These are phyloP conservation scores for Hydrolagus affinis DNA, from an alignment of 2,113 vertebrate species.

Conservation along the genomic window DNA sequence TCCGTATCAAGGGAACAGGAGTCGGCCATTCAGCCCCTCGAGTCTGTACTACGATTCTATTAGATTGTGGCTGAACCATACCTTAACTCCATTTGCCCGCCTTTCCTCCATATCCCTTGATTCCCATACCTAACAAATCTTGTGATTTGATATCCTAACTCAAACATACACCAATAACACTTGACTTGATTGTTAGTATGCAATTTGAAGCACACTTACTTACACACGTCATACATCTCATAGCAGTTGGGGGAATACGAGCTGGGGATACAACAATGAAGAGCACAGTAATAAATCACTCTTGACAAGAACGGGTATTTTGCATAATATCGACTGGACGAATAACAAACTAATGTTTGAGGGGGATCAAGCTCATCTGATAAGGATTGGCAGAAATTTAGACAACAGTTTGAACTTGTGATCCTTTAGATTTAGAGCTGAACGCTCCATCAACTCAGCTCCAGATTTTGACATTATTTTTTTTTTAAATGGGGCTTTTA, in stretches of 20 bases:
- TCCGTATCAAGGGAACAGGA: too few relatives aligned
- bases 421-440: neutral
- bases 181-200: neutral
- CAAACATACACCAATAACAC: neutral
- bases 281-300: constrained; percentile 21
- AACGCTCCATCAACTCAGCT: neutral
- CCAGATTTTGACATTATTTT: too few relatives aligned
- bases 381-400: neutral
- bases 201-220: constrained; percentile 12
- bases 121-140: too few relatives aligned
- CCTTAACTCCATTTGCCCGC: too few relatives aligned
- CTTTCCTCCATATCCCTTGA: too few relatives aligned
- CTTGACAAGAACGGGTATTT: constrained; percentile 2
- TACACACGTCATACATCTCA: constrained; percentile 4
- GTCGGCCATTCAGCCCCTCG: too few relatives aligned
- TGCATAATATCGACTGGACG: constrained; percentile 16
- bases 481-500: too few relatives aligned
- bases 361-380: neutral
- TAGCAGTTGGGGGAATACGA: neutral
- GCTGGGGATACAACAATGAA: neutral
- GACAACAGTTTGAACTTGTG: neutral
- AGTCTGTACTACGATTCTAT: too few relatives aligned
- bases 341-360: neutral
- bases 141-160: neutral
- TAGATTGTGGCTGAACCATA: too few relatives aligned